phyloP scores from a whole-genome alignment of 2,113 vertebrate species.

The Hystrix brachyura region DNA sequence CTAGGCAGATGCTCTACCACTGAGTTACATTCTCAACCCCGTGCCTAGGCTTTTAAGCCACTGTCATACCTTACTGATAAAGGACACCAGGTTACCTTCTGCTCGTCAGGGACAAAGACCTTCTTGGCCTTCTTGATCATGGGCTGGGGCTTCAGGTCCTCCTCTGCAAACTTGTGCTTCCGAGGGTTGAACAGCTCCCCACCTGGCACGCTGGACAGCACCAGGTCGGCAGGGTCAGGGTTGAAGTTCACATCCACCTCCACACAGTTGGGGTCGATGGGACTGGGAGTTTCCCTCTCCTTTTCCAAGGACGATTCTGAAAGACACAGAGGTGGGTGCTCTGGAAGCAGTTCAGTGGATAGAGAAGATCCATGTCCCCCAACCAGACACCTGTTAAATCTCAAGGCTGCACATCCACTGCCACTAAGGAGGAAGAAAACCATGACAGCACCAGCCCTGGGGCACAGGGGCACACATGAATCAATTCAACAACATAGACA shows the following conservation, averaged over 20 bases:
- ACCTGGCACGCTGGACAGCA: slow-evolving; percentile 97
- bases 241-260: slow-evolving; percentile 97
- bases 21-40: not conserved
- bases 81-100: slow-evolving; percentile 91
- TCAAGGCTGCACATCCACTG: not conserved
- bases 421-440: not conserved
- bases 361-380: not conserved
- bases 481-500: not conserved
- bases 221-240: slow-evolving; percentile 97
- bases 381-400: not conserved
- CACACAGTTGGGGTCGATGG: slow-evolving; percentile 94
- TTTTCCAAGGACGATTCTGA: slow-evolving; percentile 89
- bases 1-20: not conserved
- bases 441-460: not conserved
- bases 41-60: not conserved
- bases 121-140: slow-evolving; percentile 99
- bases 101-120: slow-evolving; percentile 95
- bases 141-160: slow-evolving; percentile 98
- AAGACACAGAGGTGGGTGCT: slow-evolving; percentile 74
- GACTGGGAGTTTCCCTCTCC: slow-evolving; percentile 92
- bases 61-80: not conserved
- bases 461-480: not conserved
- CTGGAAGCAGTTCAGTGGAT: not conserved
- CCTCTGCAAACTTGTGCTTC: slow-evolving; percentile 97
- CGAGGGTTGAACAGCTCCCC: slow-evolving; percentile 98